Evolutionary conservation across 2,113 vertebrate species (phyloP).

Genomic region (Amphilophus citrinellus): DNA sequence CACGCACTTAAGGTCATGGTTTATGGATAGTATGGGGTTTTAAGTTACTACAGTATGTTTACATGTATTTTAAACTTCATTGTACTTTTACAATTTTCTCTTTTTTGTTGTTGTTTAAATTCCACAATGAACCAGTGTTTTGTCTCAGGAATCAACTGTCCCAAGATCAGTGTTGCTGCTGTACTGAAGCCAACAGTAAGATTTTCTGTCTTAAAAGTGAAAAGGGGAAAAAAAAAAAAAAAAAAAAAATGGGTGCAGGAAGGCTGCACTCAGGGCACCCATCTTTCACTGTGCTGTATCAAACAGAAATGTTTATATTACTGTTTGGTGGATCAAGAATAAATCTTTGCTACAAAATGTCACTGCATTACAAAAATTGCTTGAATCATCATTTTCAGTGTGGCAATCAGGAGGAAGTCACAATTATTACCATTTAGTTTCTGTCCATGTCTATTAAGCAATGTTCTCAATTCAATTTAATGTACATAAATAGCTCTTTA

Average conservation of each 20-base stretch:
- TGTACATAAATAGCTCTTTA: conserved; percentile 82
- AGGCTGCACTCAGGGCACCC: conserved; percentile 39
- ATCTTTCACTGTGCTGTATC: conserved; percentile 49
- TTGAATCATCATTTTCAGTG: background rate
- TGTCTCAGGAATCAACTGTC: conserved; percentile 63
- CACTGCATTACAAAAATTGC: background rate
- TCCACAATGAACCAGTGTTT: conserved; percentile 40
- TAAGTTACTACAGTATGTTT: conserved; percentile 52
- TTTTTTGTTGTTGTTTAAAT: conserved; percentile 11
- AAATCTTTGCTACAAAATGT: conserved; percentile 63
- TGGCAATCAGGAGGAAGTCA: background rate
- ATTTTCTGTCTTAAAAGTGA: conserved; percentile 34
- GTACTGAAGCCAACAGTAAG: background rate
- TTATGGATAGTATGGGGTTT: conserved; percentile 21
- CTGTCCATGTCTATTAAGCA: background rate
- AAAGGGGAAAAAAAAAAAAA: background rate
- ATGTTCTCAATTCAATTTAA: conserved; percentile 42
- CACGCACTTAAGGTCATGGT: conserved; percentile 10
- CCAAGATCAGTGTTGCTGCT: conserved; percentile 38
- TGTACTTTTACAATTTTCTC: conserved; percentile 1
- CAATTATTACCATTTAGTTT: background rate
- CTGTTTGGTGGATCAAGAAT: conserved; percentile 45
- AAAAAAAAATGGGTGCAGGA: background rate
- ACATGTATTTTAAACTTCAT: conserved; percentile 24
- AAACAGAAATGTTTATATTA: conserved; percentile 60